These are phyloP conservation scores for Mallotus villosus DNA, from an alignment of 2,797 vertebrate genomes.

Conservation along the genomic window DNA sequence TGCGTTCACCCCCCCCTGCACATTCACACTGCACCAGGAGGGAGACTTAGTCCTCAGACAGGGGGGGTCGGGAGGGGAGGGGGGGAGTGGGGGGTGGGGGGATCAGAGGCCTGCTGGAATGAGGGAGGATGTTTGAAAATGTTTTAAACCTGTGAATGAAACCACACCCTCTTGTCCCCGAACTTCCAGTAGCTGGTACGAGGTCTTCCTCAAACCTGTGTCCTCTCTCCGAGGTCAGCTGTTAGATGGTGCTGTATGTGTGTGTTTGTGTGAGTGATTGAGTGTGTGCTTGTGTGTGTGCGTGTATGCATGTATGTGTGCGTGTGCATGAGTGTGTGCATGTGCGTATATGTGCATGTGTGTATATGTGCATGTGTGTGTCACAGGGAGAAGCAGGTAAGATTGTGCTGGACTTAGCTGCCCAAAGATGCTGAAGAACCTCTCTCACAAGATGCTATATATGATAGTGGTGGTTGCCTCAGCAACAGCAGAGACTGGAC, in stretches of 20 bases:
- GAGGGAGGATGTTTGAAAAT: background rate
- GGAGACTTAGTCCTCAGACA: slow-evolving; percentile 4
- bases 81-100: background rate
- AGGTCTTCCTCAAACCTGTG: slow-evolving; percentile 12
- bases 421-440: slow-evolving; percentile 44
- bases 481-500: slow-evolving; percentile 64
- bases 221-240: slow-evolving; percentile 6
- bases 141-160: slow-evolving; percentile 22
- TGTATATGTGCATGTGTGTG: no score
- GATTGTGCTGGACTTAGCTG: background rate
- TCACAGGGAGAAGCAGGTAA: background rate
- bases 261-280: no score
- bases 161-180: background rate
- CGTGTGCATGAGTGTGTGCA: no score
- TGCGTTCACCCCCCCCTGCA: background rate
- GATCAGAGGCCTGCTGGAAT: slow-evolving; percentile 14
- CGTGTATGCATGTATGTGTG: no score
- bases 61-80: background rate
- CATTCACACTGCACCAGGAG: slow-evolving; percentile 9
- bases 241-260: background rate
- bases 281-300: no score
- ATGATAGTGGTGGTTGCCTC: slow-evolving; percentile 63
- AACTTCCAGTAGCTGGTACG: no score
- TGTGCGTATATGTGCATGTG: no score
- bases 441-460: slow-evolving; percentile 50